phyloP scores from a whole-genome alignment of 2,113 vertebrate genomes.

The Abramis brama region DNA sequence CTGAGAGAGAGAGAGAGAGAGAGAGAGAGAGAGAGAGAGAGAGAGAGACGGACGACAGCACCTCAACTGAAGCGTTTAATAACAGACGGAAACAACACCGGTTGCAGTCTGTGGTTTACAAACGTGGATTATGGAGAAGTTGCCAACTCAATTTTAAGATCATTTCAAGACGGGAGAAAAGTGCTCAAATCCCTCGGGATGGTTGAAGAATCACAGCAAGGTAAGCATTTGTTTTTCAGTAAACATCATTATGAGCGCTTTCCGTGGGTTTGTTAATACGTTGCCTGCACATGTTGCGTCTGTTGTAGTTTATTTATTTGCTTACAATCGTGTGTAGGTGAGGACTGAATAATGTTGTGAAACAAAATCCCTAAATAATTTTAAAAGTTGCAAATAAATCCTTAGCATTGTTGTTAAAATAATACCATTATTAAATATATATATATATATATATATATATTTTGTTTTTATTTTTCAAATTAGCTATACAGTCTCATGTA shows the following conservation, averaged over 20 bases:
- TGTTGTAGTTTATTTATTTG: too few species aligned
- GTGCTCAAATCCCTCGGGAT: background rate
- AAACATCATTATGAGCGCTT: background rate
- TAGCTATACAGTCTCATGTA: background rate
- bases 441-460: too few species aligned
- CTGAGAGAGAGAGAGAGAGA: too few species aligned
- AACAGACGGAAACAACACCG: background rate
- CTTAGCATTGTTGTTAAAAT: background rate
- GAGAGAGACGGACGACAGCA: background rate
- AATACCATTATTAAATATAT: too few species aligned
- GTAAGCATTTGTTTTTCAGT: background rate
- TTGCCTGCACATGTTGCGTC: background rate
- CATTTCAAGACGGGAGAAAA: background rate
- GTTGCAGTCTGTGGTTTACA: background rate
- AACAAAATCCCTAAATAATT: background rate
- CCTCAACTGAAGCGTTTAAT: background rate
- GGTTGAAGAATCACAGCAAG: conserved; percentile 15
- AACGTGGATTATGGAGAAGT: conserved; percentile 3
- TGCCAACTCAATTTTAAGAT: background rate
- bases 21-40: conserved; percentile 5
- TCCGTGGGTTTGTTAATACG: background rate
- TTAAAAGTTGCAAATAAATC: background rate
- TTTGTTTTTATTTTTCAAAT: background rate
- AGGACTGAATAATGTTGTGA: background rate
- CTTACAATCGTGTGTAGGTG: background rate